These are phyloP conservation scores for Drosophila nikananu DNA, from an alignment of 1,140 invertebrate genomes.

Conservation along the genomic window DNA sequence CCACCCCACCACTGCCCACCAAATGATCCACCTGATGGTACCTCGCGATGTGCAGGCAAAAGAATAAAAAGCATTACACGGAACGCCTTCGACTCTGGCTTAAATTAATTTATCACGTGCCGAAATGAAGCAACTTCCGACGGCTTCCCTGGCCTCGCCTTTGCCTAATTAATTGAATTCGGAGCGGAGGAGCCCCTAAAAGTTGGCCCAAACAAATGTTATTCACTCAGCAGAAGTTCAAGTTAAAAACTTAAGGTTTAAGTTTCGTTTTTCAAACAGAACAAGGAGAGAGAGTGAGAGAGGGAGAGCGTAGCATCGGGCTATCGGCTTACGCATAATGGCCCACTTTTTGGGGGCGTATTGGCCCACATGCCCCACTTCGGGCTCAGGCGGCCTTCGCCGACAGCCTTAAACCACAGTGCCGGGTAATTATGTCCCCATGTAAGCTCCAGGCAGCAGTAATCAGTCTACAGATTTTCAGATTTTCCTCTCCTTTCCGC, in stretches of 20 bases:
- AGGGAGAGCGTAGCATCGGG: not conserved
- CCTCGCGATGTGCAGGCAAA: slow-evolving; percentile 54
- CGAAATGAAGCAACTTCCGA: slow-evolving; percentile 69
- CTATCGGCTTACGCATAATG: slow-evolving; percentile 52
- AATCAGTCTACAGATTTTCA: slow-evolving; percentile 32
- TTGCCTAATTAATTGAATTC: slow-evolving; percentile 77
- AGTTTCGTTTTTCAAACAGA: slow-evolving; percentile 24
- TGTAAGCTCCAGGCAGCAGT: slow-evolving; percentile 27
- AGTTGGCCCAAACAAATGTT: slow-evolving; percentile 23
- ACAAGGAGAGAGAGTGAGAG: not conserved
- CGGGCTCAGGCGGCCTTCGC: slow-evolving; percentile 1
- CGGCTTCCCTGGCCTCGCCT: slow-evolving; percentile 30
- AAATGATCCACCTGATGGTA: slow-evolving; percentile 22
- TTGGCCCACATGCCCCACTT: not conserved
- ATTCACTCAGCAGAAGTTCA: slow-evolving; percentile 10
- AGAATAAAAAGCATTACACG: slow-evolving; percentile 37
- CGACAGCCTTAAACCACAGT: slow-evolving; percentile 18
- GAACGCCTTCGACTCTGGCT: slow-evolving; percentile 58
- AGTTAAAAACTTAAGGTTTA: slow-evolving; percentile 38
- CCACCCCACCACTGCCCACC: not conserved
- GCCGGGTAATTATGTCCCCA: slow-evolving; percentile 48
- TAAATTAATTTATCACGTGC: slow-evolving; percentile 82
- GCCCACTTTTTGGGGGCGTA: slow-evolving; percentile 20
- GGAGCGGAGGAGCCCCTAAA: slow-evolving; percentile 33
- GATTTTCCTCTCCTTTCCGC: slow-evolving; percentile 14